Conservation (phyloP, 1,140 invertebrate genomes). For the Venustaconcha ellipsiformis region DNA sequence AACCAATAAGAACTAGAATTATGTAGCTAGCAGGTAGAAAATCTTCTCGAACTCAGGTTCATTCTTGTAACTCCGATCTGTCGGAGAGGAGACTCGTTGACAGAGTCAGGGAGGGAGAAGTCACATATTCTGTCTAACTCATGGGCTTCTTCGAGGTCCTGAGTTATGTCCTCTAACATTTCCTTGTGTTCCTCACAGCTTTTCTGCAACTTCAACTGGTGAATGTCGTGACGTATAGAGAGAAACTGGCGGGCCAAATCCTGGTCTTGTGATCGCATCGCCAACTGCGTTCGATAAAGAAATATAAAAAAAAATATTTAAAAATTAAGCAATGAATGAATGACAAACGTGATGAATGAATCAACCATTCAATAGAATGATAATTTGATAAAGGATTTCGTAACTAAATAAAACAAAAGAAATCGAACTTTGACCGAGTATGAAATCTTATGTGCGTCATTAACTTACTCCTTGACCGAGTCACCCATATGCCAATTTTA, state of each 20-base stretch:
- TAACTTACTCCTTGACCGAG: too few relatives aligned
- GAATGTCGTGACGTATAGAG: constrained; percentile 58
- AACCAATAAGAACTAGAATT: too few relatives aligned
- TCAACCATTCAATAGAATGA: too few relatives aligned
- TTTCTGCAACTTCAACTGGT: constrained; percentile 54
- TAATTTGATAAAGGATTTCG: too few relatives aligned
- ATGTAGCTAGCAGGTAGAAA: constrained; percentile 52
- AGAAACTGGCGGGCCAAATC: constrained; percentile 55
- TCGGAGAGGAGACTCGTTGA: constrained; percentile 55
- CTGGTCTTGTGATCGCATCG: constrained; percentile 61
- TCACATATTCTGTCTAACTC: constrained; percentile 57
- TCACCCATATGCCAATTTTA: too few relatives aligned
- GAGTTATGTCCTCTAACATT: constrained; percentile 59
- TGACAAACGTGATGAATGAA: too few relatives aligned
- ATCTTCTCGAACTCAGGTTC: constrained; percentile 58
- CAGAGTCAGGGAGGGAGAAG: constrained; percentile 36
- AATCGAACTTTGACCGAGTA: too few relatives aligned
- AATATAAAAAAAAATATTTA: too few relatives aligned
- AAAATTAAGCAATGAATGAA: too few relatives aligned
- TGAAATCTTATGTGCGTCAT: too few relatives aligned
- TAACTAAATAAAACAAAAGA: too few relatives aligned
- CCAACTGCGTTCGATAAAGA: too few relatives aligned
- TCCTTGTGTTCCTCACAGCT: constrained; percentile 59
- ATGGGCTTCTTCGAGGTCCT: constrained; percentile 57
- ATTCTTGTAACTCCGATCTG: constrained; percentile 60